These are phyloP conservation scores for Oenanthe melanoleuca DNA, from an alignment of 2,113 vertebrate genomes.

Conservation along the genomic window DNA sequence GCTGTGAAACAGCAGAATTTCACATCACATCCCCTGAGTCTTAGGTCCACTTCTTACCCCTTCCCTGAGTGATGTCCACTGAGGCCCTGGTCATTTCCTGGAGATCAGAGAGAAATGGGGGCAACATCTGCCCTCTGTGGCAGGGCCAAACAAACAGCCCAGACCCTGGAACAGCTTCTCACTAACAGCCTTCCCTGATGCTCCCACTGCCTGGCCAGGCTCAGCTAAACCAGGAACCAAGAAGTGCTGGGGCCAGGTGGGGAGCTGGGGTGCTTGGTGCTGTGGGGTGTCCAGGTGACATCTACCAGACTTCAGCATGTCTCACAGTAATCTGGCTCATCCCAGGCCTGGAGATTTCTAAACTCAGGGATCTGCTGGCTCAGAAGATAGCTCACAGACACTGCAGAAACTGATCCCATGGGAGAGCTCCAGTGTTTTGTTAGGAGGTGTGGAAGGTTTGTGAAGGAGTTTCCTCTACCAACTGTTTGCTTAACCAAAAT, in stretches of 20 bases:
- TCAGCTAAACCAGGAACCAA: background rate
- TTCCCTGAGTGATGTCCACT: background rate
- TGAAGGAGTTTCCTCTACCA: background rate
- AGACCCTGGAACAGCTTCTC: background rate
- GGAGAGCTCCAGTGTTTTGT: background rate
- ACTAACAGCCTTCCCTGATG: background rate
- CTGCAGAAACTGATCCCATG: background rate
- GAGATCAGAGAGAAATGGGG: background rate
- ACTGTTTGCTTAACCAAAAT: conserved; percentile 47
- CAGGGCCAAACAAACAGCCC: background rate
- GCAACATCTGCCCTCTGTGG: background rate
- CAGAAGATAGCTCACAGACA: background rate
- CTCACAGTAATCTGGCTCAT: background rate
- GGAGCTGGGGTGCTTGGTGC: background rate
- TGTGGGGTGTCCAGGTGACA: background rate
- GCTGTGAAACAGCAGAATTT: accelerated
- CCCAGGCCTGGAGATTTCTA: background rate
- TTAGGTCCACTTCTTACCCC: background rate
- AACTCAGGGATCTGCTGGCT: background rate
- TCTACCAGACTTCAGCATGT: accelerated
- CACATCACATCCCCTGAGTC: background rate
- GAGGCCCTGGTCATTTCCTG: background rate
- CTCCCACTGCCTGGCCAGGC: background rate
- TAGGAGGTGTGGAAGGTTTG: conserved; percentile 16
- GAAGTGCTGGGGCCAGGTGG: accelerated